Conservation (phyloP, 1,140 invertebrate genomes). For the Ectropis grisescens region DNA sequence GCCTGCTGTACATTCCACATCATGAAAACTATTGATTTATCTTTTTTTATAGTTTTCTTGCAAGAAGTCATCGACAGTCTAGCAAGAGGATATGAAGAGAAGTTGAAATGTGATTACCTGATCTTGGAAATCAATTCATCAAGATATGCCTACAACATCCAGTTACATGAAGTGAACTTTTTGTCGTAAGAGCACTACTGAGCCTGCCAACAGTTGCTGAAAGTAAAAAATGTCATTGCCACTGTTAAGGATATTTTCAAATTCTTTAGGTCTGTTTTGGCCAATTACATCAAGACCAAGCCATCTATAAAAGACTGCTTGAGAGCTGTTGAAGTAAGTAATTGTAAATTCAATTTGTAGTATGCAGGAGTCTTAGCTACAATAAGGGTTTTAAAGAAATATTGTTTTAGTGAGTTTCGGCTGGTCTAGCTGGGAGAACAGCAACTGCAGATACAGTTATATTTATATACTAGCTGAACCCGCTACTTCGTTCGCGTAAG, state of each 20-base stretch:
- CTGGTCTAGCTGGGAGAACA: no score
- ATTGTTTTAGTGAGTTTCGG: no score
- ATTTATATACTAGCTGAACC: no score
- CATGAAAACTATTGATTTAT: no score
- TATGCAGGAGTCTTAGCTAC: no score
- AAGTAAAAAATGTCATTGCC: constrained; percentile 70
- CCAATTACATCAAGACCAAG: constrained; percentile 87
- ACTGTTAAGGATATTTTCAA: constrained; percentile 76
- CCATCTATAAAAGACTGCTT: constrained; percentile 87
- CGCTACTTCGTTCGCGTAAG: no score
- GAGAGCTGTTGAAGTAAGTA: constrained; percentile 83
- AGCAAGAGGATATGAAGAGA: constrained; percentile 87
- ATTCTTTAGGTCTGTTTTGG: constrained; percentile 80
- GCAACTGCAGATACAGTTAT: no score
- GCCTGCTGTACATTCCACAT: no score
- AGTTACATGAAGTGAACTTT: constrained; percentile 88
- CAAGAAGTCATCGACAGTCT: constrained; percentile 92
- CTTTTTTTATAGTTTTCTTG: constrained; percentile 82
- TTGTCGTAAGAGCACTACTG: constrained; percentile 85
- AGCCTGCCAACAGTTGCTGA: constrained; percentile 70
- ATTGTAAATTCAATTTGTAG: no score
- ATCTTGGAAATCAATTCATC: constrained; percentile 97
- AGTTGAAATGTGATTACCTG: constrained; percentile 88
- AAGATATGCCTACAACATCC: constrained; percentile 94
- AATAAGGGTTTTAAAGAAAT: no score